A percentile compares a stretch with the other conserved stretches of the same genome.
Conservation (phyloP, 35 echinoderm and acorn worm species). For the Heliocidaris erythrogramma region DNA sequence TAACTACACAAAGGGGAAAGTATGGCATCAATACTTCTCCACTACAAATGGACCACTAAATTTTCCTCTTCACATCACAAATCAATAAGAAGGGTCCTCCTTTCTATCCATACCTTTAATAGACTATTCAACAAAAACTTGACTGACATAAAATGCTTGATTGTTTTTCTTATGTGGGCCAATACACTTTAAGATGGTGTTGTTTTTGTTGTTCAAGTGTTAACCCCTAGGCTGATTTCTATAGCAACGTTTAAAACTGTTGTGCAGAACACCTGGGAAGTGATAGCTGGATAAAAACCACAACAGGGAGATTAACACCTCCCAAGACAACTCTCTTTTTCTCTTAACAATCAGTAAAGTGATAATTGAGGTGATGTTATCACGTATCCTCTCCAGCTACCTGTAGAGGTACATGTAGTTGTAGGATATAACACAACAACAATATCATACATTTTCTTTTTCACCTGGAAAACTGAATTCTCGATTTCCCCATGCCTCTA, state of each 20-base stretch:
- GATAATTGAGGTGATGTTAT: too few relatives aligned
- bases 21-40: not conserved
- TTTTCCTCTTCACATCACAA: not conserved
- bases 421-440: too few relatives aligned
- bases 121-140: not conserved
- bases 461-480: too few relatives aligned
- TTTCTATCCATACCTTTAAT: not conserved
- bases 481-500: too few relatives aligned
- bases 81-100: not conserved
- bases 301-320: not conserved
- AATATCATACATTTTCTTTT: too few relatives aligned
- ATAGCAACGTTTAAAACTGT: not conserved
- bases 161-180: not conserved
- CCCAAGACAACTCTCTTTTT: not conserved
- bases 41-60: not conserved
- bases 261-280: not conserved
- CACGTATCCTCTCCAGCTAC: too few relatives aligned
- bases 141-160: not conserved
- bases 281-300: not conserved
- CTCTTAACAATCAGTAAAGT: not conserved
- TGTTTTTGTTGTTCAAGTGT: not conserved
- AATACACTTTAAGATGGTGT: constrained; percentile 1
- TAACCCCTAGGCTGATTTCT: not conserved
- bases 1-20: not conserved
- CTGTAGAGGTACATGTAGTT: too few relatives aligned